phyloP scores from a whole-genome alignment of 2,797 vertebrate genomes.

The Knipowitschia caucasica region DNA sequence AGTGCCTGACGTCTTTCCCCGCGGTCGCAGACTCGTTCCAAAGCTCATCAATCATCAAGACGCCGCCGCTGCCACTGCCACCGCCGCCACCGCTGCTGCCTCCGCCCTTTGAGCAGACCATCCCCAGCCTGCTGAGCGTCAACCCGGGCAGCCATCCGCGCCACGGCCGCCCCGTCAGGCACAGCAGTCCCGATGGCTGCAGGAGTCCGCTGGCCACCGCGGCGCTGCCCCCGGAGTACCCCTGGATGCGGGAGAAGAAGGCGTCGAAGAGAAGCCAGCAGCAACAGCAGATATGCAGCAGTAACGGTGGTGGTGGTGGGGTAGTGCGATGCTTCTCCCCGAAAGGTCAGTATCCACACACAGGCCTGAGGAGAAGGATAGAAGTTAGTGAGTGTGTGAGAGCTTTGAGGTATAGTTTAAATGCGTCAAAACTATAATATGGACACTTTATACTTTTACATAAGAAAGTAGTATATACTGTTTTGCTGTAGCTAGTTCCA shows the following conservation, averaged over 20 bases:
- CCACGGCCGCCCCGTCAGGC: conserved; percentile 95
- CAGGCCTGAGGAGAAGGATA: neutral
- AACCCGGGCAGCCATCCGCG: conserved; percentile 97
- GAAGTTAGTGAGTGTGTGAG: neutral
- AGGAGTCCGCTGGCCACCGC: conserved; percentile 90
- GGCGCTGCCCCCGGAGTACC: conserved; percentile 95
- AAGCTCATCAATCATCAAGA: conserved; percentile 99
- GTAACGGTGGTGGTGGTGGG: no score
- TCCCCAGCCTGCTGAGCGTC: conserved; percentile 98
- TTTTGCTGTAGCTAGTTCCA: no score
- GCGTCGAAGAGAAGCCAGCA: conserved; percentile 90
- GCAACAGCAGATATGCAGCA: conserved; percentile 79
- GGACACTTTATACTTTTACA: no score
- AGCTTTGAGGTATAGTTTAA: neutral
- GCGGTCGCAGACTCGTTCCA: conserved; percentile 99
- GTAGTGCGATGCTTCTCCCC: conserved; percentile 91
- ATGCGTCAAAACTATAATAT: no score
- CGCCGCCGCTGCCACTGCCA: conserved; percentile 99
- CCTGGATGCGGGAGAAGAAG: conserved; percentile 99
- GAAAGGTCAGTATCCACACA: conserved; percentile 82
- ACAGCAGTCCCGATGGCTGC: conserved; percentile 91
- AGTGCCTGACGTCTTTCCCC: conserved; percentile 99
- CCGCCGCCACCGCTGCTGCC: conserved; percentile 99
- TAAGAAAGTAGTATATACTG: no score
- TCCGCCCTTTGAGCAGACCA: conserved; percentile 99